phyloP scores from a whole-genome alignment of 2,797 vertebrate genomes.

The Anabacerthia variegaticeps region DNA sequence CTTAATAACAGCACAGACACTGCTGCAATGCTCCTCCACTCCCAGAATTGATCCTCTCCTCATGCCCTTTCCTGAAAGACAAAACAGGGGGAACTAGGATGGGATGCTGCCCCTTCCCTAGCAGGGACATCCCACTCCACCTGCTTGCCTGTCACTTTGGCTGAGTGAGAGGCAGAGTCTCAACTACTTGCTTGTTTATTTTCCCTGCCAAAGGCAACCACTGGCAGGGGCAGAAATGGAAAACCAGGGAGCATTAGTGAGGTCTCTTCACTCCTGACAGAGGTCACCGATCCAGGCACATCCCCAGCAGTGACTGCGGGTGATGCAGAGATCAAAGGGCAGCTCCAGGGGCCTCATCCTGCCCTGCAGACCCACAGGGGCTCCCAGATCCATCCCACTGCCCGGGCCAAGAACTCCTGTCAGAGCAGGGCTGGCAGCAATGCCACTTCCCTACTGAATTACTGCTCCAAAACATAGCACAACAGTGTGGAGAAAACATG shows the following conservation, averaged over 20 bases:
- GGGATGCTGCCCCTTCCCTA: neutral
- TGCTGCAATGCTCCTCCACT: neutral
- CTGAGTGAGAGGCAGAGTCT: neutral
- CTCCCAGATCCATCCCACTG: accelerated
- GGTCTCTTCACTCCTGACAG: neutral
- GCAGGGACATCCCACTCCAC: neutral
- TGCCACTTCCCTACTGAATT: neutral
- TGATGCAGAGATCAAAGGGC: neutral
- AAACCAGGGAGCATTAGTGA: neutral
- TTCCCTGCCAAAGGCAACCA: neutral
- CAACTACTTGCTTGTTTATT: neutral
- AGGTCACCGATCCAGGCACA: neutral
- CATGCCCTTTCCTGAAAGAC: neutral
- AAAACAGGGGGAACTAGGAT: neutral
- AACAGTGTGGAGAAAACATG: neutral
- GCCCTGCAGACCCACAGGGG: neutral
- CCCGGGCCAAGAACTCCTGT: neutral
- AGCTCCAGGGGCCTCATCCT: accelerated
- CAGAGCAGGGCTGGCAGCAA: neutral
- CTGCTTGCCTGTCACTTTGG: accelerated
- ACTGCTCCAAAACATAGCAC: neutral
- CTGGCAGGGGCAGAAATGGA: neutral
- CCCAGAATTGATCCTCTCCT: neutral
- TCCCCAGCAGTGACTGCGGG: accelerated
- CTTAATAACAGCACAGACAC: neutral